Conservation (phyloP, 2,888 invertebrate genomes). For the Melanostoma scalare region DNA sequence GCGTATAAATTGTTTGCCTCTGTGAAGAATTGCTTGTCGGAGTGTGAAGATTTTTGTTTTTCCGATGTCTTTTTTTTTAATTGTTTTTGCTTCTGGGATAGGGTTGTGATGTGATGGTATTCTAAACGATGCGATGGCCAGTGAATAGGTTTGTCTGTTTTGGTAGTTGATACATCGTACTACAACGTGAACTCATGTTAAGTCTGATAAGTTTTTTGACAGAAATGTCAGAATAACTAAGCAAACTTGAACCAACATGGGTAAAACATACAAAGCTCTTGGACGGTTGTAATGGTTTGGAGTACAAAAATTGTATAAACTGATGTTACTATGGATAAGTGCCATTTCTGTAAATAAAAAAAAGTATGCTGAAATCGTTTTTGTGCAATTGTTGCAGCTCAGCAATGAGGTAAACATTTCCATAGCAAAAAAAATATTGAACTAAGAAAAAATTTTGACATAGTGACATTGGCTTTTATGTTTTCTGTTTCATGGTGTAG, state of each 20-base stretch:
- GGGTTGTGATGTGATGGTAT: slow-evolving; percentile 6
- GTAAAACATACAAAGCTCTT: slow-evolving; percentile 13
- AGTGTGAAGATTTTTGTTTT: slow-evolving; percentile 30
- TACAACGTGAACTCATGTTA: slow-evolving; percentile 54
- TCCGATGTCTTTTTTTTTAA: not conserved
- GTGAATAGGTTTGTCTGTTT: not conserved
- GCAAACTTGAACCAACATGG: slow-evolving; percentile 32
- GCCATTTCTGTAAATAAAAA: too few relatives aligned
- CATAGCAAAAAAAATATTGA: too few relatives aligned
- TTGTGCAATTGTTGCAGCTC: too few relatives aligned
- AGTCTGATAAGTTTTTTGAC: slow-evolving; percentile 46
- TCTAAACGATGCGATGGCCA: not conserved
- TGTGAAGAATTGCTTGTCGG: slow-evolving; percentile 42
- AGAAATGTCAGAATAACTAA: slow-evolving; percentile 40
- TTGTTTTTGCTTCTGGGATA: not conserved
- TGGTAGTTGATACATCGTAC: slow-evolving; percentile 10
- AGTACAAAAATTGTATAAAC: too few relatives aligned
- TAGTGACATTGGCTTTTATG: too few relatives aligned
- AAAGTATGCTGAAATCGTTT: too few relatives aligned
- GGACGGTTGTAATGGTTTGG: slow-evolving; percentile 3
- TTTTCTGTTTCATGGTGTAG: too few relatives aligned
- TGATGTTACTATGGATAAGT: too few relatives aligned
- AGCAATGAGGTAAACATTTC: too few relatives aligned
- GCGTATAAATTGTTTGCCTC: slow-evolving; percentile 50
- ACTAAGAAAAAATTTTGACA: too few relatives aligned